Base-by-base conservation (phyloP, 2,113 vertebrate genomes). In the Elephas maximus region DNA sequence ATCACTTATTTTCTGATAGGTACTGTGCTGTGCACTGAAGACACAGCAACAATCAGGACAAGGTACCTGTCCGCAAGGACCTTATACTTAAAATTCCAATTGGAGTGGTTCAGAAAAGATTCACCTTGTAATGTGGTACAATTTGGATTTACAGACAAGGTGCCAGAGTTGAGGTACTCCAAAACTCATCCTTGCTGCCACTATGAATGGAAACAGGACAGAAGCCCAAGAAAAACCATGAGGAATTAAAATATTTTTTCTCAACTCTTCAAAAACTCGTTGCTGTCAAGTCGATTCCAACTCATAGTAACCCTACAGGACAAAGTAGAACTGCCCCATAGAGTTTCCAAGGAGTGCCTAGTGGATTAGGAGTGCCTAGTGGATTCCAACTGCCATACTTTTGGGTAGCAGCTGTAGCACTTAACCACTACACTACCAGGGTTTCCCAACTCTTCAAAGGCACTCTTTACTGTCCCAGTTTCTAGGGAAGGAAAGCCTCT, bases 151-250 rank as follows among this genome's bases (percentile, higher is more conserved):
- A 28, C 28, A 78, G 9, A 77, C 41, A 65, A 69, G 69, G 44
- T 4, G 0, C 18, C 26, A 5, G 41, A 26, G 65, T 2, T 85
- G 60, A 73, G 79, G 94, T 14, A 60, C 7, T 82, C 30, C 3
- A 18, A 88, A 96, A 93, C n/a, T 80, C 90, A 92, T 83, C 24
- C 62, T 53, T 65, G n/a, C 2, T 67, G 53, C 76, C 48, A 60
- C 28, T 41, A 5, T 48, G 69, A 93, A 85, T 21, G 44, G 8
- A 95, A 95, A 95, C 37, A 73, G 90, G 65, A 23, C 37, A 76
- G 41, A 90, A 28, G 20, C 24, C 57, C 51, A 44, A 91, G 63
- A 84, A 79, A 62, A 71, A 48, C 5, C 4, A 17, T 37, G 14
- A 94, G 20, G 69, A 94, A 88, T 17, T 78, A 62, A 69, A 95